These are phyloP conservation scores for Lacerta agilis DNA, from an alignment of 2,797 vertebrate species.

Conservation along the genomic window DNA sequence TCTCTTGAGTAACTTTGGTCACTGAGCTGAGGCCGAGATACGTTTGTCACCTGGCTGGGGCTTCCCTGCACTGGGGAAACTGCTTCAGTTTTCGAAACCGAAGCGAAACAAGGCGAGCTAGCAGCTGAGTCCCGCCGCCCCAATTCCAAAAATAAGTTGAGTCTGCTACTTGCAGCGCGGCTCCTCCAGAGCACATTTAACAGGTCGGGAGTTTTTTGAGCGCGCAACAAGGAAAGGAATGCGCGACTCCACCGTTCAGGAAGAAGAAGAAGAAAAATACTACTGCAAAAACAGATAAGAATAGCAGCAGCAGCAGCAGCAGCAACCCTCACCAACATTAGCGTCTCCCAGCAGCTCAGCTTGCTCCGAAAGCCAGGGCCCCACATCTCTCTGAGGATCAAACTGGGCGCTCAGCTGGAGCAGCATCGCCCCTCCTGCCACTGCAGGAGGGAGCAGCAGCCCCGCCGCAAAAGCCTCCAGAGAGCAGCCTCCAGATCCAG, in stretches of 20 bases:
- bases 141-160: too few species aligned
- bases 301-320: neutral
- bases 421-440: conserved; percentile 58
- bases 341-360: conserved; percentile 45
- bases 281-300: too few species aligned
- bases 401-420: conserved; percentile 67
- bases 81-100: too few species aligned
- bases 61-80: too few species aligned
- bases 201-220: neutral
- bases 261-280: neutral
- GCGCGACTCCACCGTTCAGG: neutral
- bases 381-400: conserved; percentile 70
- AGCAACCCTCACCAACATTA: neutral
- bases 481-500: neutral
- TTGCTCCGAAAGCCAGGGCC: conserved; percentile 61
- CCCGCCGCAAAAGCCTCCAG: neutral
- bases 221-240: neutral
- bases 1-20: neutral
- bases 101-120: too few species aligned
- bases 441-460: neutral
- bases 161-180: too few species aligned
- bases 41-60: too few species aligned
- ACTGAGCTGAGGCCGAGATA: neutral
- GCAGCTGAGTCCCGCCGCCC: too few species aligned
- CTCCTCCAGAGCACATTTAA: neutral